Base-by-base conservation (phyloP, 2,888 invertebrate species). In the Bellardia pandia region DNA sequence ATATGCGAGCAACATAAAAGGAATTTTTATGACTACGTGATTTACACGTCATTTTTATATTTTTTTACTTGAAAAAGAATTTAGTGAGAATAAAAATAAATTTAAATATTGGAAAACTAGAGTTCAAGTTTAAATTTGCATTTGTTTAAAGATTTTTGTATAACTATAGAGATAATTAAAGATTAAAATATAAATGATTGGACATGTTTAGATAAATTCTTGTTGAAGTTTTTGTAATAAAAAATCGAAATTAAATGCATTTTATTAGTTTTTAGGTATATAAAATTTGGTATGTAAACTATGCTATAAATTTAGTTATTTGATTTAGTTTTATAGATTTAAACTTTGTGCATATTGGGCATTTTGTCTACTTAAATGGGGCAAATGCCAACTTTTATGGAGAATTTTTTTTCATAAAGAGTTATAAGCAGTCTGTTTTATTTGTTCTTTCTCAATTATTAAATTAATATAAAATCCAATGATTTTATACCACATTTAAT, bases 11-110 rank as follows among this genome's bases (percentile, higher is more conserved):
- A 42, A n/a, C 30, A 56, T 33, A 56, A 58, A 68, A n/a, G 37
- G 30, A 62, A 71, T 51, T 62, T 79, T 79, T 71, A 71, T 30
- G 60, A 48, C 60, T 79, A 51, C 60, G 79, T 79, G 79, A 79
- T 71, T 79, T 60, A 79, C 60, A 69, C 60, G 16, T 60, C 2
- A 14, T 60, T 62, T 53, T 40, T 48, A 37, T 23, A 23, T 23
- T 33, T 6, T 69, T 68, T 23, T 42, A n/a, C 13, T 33, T 33
- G 13, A 23, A 53, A 56, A 53, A 13, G 7, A 66, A 64, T 42
- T 64, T 33, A 37, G 14, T 60, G 56, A 23, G 23, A 56, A 23
- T 23, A 23, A 23, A 23, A 23, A 45, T 2, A 51, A n/a, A 51
- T n/a, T 14, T 13, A n/a, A 6, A n/a, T 51, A 51, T 51, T 51